Evolutionary conservation across 2,113 vertebrate genomes (phyloP).

Genomic region (Gallinago media): DNA sequence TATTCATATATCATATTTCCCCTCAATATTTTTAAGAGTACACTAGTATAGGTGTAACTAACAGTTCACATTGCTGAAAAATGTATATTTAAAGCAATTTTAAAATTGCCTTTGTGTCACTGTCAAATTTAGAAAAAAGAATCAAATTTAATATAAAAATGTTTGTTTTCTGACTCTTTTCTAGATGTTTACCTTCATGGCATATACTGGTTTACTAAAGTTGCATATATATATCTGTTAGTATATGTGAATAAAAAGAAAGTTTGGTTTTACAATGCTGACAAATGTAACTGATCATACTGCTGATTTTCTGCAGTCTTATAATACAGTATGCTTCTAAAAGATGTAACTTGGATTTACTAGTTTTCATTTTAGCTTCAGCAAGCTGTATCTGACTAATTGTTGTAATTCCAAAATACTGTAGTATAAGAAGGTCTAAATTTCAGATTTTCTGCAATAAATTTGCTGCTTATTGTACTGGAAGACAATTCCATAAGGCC

Average conservation of each 20-base stretch:
- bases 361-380: background rate
- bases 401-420: background rate
- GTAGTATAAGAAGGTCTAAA: background rate
- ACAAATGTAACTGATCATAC: background rate
- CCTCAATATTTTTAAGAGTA: rapidly evolving
- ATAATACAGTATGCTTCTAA: background rate
- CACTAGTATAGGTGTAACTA: background rate
- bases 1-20: background rate
- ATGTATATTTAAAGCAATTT: background rate
- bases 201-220: background rate
- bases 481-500: background rate
- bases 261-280: background rate
- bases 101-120: background rate
- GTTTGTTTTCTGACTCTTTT: background rate
- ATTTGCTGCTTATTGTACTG: background rate
- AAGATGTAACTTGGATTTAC: background rate
- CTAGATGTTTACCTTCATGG: background rate
- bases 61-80: background rate
- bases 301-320: background rate
- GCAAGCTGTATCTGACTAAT: background rate
- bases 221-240: background rate
- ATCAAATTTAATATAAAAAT: background rate
- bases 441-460: background rate
- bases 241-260: background rate
- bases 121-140: background rate